Percentiles rank a stretch among this genome's conserved stretches.
phyloP scores from a whole-genome alignment of 1,140 invertebrate genomes.

The Wiebesia pumilae region DNA sequence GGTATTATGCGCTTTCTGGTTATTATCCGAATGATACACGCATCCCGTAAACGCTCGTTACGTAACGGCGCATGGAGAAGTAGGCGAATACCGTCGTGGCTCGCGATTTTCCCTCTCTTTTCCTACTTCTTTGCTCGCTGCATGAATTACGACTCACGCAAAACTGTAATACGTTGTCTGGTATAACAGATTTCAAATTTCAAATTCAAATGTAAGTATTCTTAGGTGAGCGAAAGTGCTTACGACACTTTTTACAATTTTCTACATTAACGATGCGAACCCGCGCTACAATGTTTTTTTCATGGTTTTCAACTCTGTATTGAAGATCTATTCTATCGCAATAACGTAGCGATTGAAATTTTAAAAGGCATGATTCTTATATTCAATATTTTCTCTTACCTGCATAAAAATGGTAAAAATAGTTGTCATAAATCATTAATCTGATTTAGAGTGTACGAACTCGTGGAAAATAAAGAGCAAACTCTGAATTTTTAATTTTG shows the following conservation, averaged over 20 bases:
- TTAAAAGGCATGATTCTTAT: not conserved
- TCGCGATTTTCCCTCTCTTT: slow-evolving; percentile 2
- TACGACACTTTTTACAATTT: too few relatives aligned
- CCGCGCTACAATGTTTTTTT: not conserved
- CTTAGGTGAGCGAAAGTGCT: too few relatives aligned
- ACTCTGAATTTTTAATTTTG: not conserved
- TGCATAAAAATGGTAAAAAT: not conserved
- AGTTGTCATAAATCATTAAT: not conserved
- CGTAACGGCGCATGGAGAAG: slow-evolving; percentile 1
- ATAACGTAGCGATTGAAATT: too few relatives aligned
- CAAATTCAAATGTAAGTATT: too few relatives aligned
- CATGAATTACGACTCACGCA: too few relatives aligned
- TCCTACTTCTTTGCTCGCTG: too few relatives aligned
- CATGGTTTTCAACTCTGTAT: not conserved
- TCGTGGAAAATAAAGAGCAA: not conserved
- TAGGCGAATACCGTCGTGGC: not conserved
- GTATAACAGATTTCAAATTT: too few relatives aligned
- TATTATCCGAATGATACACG: slow-evolving; percentile 6
- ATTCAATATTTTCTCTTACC: not conserved
- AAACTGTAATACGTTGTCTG: too few relatives aligned
- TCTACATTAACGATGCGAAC: too few relatives aligned
- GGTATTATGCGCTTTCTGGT: not conserved
- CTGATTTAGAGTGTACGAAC: not conserved
- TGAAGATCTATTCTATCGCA: not conserved
- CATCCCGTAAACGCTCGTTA: not conserved